Conservation (phyloP, 2,888 invertebrate genomes). For the Phorcus lineatus region DNA sequence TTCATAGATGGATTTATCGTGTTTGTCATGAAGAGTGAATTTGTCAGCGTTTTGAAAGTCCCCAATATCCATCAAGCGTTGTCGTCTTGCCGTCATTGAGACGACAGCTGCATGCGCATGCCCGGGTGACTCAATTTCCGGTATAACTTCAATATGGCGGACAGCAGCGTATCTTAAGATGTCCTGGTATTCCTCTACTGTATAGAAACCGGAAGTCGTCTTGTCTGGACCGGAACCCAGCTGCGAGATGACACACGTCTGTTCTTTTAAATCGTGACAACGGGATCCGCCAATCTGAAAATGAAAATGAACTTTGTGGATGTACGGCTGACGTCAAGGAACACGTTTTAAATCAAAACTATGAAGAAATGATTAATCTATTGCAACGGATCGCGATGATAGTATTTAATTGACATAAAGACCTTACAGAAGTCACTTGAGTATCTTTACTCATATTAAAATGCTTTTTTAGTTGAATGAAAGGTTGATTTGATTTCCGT, state of each 20-base stretch:
- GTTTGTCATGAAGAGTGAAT: constrained; percentile 40
- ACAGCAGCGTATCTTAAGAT: constrained; percentile 54
- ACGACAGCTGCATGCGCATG: constrained; percentile 64
- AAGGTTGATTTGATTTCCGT: no score
- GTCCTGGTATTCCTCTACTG: constrained; percentile 51
- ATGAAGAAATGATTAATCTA: no score
- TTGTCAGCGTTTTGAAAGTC: constrained; percentile 31
- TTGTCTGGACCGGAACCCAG: constrained; percentile 35
- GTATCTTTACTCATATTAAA: no score
- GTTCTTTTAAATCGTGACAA: constrained; percentile 53
- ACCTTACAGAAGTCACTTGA: no score
- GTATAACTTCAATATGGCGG: constrained; percentile 67
- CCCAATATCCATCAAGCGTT: constrained; percentile 11
- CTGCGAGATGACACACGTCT: constrained; percentile 37
- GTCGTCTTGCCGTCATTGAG: constrained; percentile 47
- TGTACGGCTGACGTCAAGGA: no score
- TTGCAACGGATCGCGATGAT: no score
- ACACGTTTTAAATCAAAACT: no score
- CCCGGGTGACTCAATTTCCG: constrained; percentile 69
- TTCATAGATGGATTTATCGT: constrained; percentile 31
- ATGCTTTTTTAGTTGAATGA: no score
- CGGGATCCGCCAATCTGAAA: constrained; percentile 52
- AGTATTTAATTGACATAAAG: no score
- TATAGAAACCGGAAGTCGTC: constrained; percentile 27
- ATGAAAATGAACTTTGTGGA: neutral